Evolutionary conservation across 2,888 invertebrate species (phyloP).

Genomic region (Endotricha flammealis): DNA sequence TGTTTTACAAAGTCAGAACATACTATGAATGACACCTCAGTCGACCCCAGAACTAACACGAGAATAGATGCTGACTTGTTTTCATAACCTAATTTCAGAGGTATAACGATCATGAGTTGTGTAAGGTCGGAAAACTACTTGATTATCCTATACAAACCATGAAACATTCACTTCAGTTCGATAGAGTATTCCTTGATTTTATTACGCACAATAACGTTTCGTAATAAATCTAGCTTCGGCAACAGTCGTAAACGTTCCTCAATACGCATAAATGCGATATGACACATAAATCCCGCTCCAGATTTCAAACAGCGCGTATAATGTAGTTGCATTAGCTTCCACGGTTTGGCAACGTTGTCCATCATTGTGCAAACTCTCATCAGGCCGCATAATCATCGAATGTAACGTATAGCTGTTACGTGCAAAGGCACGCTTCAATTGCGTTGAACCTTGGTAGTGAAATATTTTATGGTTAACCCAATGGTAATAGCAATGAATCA

Average conservation of each 20-base stretch:
- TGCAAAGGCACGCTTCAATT: slow-evolving; percentile 1
- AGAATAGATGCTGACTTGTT: too few relatives aligned
- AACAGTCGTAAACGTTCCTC: slow-evolving; percentile 8
- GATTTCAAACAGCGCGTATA: slow-evolving; percentile 47
- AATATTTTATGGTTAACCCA: neutral
- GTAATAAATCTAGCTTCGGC: slow-evolving; percentile 4
- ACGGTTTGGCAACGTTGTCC: slow-evolving; percentile 37
- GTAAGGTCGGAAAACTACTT: too few relatives aligned
- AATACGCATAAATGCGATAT: slow-evolving; percentile 15
- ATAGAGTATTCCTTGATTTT: too few relatives aligned
- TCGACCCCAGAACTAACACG: too few relatives aligned
- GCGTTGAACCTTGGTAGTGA: neutral
- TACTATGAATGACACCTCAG: too few relatives aligned
- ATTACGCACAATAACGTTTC: too few relatives aligned
- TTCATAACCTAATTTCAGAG: too few relatives aligned
- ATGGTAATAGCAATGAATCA: too few relatives aligned
- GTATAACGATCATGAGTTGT: too few relatives aligned
- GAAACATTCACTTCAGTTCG: too few relatives aligned
- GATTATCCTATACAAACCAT: too few relatives aligned
- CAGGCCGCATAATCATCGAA: slow-evolving; percentile 27
- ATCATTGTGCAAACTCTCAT: slow-evolving; percentile 37
- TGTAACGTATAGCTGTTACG: slow-evolving; percentile 19
- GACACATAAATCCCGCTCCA: slow-evolving; percentile 33
- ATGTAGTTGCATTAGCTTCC: slow-evolving; percentile 29
- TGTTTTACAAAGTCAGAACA: too few relatives aligned